phyloP scores from a whole-genome alignment of 2,888 invertebrate species.

The Melinopterus prodromus region DNA sequence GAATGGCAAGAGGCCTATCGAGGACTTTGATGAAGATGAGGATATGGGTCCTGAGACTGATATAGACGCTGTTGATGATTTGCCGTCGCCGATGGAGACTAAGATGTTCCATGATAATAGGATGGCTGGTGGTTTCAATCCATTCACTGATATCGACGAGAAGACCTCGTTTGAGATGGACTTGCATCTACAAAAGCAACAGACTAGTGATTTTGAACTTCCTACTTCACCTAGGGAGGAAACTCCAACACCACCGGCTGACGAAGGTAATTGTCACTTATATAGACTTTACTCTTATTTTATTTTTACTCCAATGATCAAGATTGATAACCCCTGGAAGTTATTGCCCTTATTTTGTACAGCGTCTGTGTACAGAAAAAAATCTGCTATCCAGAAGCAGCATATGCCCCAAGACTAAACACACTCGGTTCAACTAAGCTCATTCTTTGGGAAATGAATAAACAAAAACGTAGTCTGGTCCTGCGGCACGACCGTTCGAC shows the following conservation, averaged over 20 bases:
- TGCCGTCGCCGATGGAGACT: constrained; percentile 53
- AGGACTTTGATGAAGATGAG: constrained; percentile 65
- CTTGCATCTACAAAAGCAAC: constrained; percentile 50
- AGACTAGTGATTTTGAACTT: constrained; percentile 49
- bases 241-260: constrained; percentile 68
- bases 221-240: constrained; percentile 58
- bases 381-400: no score
- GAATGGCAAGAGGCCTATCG: constrained; percentile 50
- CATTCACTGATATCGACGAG: constrained; percentile 49
- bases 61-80: constrained; percentile 72
- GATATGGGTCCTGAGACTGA: constrained; percentile 82
- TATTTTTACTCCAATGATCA: no score
- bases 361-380: no score
- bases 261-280: constrained; percentile 60
- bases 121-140: constrained; percentile 51
- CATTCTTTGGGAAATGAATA: no score
- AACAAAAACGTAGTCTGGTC: no score
- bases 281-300: no score
- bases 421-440: no score
- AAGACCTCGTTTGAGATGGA: constrained; percentile 51
- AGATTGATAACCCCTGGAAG: no score
- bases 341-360: no score
- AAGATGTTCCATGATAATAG: constrained; percentile 53
- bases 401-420: no score
- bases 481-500: no score